Percentiles rank a stretch among this genome's conserved stretches.
Conservation (phyloP, 2,113 vertebrate genomes). For the Parus major region DNA sequence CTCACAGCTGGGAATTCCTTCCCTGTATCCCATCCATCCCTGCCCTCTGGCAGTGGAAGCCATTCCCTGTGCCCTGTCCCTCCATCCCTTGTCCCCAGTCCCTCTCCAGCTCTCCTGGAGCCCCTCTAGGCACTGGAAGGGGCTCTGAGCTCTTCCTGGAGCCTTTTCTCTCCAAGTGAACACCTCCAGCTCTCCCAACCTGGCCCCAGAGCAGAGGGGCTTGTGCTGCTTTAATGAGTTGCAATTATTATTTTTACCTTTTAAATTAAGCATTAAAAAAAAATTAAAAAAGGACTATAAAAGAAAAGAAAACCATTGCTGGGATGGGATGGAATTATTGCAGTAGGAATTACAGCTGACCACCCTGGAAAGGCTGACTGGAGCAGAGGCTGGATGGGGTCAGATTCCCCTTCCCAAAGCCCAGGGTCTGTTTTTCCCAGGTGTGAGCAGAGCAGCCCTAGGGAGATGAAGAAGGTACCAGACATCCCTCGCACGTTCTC, state of each 20-base stretch:
- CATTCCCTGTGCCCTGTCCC: not conserved
- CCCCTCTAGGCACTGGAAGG: rapidly evolving
- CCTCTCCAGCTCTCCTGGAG: not conserved
- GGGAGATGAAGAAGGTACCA: not conserved
- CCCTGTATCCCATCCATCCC: rapidly evolving
- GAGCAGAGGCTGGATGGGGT: rapidly evolving
- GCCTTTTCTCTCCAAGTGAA: not conserved
- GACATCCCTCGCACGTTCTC: not conserved
- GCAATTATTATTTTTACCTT: not conserved
- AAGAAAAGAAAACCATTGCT: not conserved
- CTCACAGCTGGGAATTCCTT: rapidly evolving
- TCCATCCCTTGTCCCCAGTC: not conserved
- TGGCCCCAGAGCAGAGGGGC: not conserved
- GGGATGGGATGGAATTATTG: not conserved
- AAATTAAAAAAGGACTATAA: no score
- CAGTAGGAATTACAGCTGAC: not conserved
- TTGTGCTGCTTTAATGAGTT: not conserved
- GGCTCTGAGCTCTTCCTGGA: rapidly evolving
- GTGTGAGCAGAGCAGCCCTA: not conserved
- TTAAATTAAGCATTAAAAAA: not conserved
- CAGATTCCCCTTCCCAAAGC: not conserved
- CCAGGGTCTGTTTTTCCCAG: not conserved
- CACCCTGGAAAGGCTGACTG: not conserved
- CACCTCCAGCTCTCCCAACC: not conserved
- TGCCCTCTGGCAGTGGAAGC: not conserved